These are phyloP conservation scores for Penaeus chinensis DNA, from an alignment of 1,140 invertebrate genomes.

Conservation along the genomic window DNA sequence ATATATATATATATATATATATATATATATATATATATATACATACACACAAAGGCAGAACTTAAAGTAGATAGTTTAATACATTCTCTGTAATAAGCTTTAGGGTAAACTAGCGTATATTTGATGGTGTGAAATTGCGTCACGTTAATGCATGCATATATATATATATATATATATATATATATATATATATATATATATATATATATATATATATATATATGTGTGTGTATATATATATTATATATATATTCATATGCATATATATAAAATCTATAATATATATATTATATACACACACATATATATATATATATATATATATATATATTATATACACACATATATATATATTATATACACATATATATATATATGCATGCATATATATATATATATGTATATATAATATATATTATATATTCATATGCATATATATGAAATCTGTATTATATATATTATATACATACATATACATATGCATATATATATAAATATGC, in stretches of 20 bases:
- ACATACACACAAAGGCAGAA: neutral
- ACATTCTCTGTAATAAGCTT: neutral
- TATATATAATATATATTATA: no score
- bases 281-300: neutral
- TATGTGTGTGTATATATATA: conserved; percentile 1
- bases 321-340: neutral
- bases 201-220: conserved; percentile 24
- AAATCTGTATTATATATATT: no score
- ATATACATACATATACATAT: no score
- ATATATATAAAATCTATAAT: neutral
- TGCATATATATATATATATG: no score
- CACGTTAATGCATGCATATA: neutral
- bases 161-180: neutral
- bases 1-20: neutral
- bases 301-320: neutral
- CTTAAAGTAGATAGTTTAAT: neutral
- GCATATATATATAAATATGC: no score
- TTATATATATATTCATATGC: neutral
- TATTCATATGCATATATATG: no score
- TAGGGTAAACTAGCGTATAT: neutral
- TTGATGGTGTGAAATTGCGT: neutral
- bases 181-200: conserved; percentile 21
- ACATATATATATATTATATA: no score
- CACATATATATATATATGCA: no score
- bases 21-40: no score